Base-by-base conservation (phyloP, 2,113 vertebrate genomes). In the Mohoua ochrocephala region DNA sequence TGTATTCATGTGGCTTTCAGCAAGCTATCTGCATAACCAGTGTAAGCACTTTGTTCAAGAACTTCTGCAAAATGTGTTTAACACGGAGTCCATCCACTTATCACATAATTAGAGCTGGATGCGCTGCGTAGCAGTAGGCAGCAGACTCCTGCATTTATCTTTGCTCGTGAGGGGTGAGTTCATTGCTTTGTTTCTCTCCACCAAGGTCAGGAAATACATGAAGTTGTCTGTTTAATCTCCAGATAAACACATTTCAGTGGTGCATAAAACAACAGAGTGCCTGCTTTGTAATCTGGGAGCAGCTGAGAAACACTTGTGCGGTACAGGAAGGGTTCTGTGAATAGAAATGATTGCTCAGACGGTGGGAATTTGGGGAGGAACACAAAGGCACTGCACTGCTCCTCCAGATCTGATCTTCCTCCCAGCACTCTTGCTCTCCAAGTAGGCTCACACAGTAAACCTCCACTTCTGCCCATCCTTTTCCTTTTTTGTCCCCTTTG, bases 141-240 rank as follows among this genome's bases (percentile, higher is more conserved):
- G 61, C 86, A 70, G 56, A 19, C 54, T 64, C 78, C 44, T 15
- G 17, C 63, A 65, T 90, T 96, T 91, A 94, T 95, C 97, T 95
- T 70, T 63, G 47, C 87, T 87, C 49, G 7, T 16, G 73, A 94
- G 76, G 69, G 33, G 33, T 24, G 76, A 96, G 63, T 47, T 95
- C 73, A 45, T 57, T 44, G 92, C 71, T 97, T 97, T 96, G 80
- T 93, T 96, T 87, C 89, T 70, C 74, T 64, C 60, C 64, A 45
- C 82, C 95, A 96, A 97, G 94, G 87, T 97, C 97, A 87, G 56
- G 85, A 87, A 91, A 96, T 90, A 91, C 84, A 93, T 15, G 75
- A 83, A 77, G 75, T 84, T 96, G 93, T 91, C 92, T 96, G 13
- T 94, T 96, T 97, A 97, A 96, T 96, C 87, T 93, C 26, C 78